Evolutionary conservation across 2,113 vertebrate genomes (phyloP).

Genomic region (Triplophysa rosa): DNA sequence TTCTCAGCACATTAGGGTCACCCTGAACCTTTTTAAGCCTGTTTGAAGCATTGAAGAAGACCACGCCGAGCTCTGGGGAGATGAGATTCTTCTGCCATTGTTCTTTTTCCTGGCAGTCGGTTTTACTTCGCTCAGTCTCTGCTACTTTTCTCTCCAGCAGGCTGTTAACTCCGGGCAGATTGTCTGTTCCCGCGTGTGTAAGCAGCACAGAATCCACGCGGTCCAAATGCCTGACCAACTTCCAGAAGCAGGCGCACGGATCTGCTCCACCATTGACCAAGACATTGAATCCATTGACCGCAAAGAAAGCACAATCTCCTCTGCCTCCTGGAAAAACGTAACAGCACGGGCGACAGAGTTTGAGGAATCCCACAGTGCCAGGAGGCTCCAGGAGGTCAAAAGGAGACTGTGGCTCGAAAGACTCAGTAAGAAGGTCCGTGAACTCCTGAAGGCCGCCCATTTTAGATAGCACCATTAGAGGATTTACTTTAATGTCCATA

Average conservation of each 20-base stretch:
- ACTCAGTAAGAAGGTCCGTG: slow-evolving; percentile 78
- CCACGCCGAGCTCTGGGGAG: slow-evolving; percentile 79
- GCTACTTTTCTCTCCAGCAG: slow-evolving; percentile 82
- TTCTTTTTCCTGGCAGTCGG: slow-evolving; percentile 61
- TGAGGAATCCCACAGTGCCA: slow-evolving; percentile 81
- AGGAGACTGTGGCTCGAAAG: slow-evolving; percentile 75
- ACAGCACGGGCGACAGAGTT: slow-evolving; percentile 84
- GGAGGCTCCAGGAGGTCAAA: slow-evolving; percentile 85
- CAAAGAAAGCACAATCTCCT: slow-evolving; percentile 83
- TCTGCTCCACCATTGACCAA: slow-evolving; percentile 84
- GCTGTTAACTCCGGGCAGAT: slow-evolving; percentile 83
- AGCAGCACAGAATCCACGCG: slow-evolving; percentile 82
- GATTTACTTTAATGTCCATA: slow-evolving; percentile 78
- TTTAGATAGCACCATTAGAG: slow-evolving; percentile 62
- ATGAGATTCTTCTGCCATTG: slow-evolving; percentile 78
- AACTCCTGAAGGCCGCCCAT: slow-evolving; percentile 83
- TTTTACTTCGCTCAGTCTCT: slow-evolving; percentile 71
- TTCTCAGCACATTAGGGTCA: slow-evolving; percentile 62
- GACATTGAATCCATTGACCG: slow-evolving; percentile 83
- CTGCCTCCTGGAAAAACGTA: slow-evolving; percentile 84
- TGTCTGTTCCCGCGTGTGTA: slow-evolving; percentile 80
- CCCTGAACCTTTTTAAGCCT: slow-evolving; percentile 65
- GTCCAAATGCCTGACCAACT: slow-evolving; percentile 84
- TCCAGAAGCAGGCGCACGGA: slow-evolving; percentile 83
- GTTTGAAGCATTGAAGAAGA: slow-evolving; percentile 79